These are phyloP conservation scores for Drosophila sucinea DNA, from an alignment of 1,140 invertebrate genomes.

Conservation along the genomic window DNA sequence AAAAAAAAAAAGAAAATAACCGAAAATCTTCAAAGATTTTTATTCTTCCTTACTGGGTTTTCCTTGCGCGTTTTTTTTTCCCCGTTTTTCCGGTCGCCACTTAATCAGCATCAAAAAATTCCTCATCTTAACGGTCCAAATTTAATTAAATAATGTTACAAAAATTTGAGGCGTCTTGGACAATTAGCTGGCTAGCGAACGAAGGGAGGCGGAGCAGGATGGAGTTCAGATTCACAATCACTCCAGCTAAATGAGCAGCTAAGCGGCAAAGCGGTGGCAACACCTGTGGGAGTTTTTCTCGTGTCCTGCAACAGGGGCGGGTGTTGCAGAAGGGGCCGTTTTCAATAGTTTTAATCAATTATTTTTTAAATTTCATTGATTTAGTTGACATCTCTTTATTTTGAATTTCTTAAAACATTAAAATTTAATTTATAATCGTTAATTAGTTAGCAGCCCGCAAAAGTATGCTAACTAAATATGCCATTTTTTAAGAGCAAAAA, in stretches of 20 bases:
- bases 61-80: background rate
- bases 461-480: too few species aligned
- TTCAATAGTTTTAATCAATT: too few species aligned
- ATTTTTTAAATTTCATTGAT: too few species aligned
- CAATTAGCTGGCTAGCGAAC: constrained; percentile 59
- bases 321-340: too few species aligned
- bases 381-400: too few species aligned
- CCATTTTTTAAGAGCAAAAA: too few species aligned
- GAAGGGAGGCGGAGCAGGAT: background rate
- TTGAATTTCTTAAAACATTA: too few species aligned
- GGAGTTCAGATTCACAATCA: background rate
- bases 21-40: constrained; percentile 74
- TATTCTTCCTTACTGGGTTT: constrained; percentile 43
- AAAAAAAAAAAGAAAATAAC: constrained; percentile 42
- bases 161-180: constrained; percentile 67
- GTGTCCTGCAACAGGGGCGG: background rate
- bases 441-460: too few species aligned
- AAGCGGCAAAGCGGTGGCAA: constrained; percentile 74
- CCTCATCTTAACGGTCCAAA: constrained; percentile 54
- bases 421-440: too few species aligned
- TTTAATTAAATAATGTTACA: constrained; percentile 75
- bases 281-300: constrained; percentile 69
- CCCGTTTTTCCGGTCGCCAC: constrained; percentile 40
- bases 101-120: constrained; percentile 73
- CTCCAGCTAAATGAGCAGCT: constrained; percentile 64